Evolutionary conservation across 2,113 vertebrate genomes (phyloP).

Genomic region (Serinus canaria): DNA sequence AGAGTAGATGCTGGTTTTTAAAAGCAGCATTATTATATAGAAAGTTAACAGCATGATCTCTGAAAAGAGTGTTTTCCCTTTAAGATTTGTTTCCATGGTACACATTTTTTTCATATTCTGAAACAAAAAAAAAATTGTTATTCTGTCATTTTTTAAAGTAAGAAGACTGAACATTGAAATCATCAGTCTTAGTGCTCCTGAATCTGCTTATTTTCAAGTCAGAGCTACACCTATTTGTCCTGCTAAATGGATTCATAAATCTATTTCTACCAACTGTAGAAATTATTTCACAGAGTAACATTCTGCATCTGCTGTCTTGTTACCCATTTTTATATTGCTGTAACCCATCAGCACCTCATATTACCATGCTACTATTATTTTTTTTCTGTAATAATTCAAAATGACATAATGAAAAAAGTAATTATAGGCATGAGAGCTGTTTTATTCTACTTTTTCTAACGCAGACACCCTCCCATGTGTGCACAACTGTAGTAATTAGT

Average conservation of each 20-base stretch:
- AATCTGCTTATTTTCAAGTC: not conserved
- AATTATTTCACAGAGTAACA: not conserved
- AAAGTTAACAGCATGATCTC: not conserved
- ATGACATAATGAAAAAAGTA: conserved; percentile 9
- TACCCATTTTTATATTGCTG: not conserved
- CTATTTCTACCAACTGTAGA: not conserved
- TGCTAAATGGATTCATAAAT: not conserved
- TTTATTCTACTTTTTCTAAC: not conserved
- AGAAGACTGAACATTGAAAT: not conserved
- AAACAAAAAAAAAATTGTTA: not conserved
- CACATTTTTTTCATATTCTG: not conserved
- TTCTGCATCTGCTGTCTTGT: not conserved
- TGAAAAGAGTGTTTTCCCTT: not conserved
- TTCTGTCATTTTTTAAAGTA: not conserved
- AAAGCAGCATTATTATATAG: not conserved
- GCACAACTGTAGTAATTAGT: conserved; percentile 29
- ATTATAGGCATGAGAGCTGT: conserved; percentile 2
- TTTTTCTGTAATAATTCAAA: conserved; percentile 1
- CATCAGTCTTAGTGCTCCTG: not conserved
- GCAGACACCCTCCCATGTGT: not conserved
- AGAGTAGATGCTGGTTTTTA: not conserved
- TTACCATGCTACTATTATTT: not conserved
- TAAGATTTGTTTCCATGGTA: not conserved
- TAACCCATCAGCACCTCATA: not conserved
- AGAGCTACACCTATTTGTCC: not conserved